Base-by-base conservation (phyloP, 64 coral and sea anemone genomes). In the Stylophora pistillata region DNA sequence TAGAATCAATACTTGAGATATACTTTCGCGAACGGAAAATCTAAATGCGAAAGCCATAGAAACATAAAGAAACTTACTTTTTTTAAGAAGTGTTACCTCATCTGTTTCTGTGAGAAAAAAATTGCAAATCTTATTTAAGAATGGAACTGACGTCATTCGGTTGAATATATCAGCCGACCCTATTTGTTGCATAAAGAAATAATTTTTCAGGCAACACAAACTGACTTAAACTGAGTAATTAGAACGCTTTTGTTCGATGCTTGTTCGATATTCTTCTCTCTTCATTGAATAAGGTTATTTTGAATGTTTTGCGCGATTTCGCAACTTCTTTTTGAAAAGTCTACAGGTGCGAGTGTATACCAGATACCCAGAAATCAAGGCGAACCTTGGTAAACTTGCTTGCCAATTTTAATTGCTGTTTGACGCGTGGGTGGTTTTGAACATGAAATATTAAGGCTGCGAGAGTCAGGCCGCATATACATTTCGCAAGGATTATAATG, bases 361-460 rank as follows among this genome's bases (percentile, higher is more conserved):
- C 26, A 37, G 23, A 26, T 69, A 69, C 62, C 80, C 80, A 84
- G 34, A 15, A 20, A 53, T 37, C 80, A 1, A 13, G 3, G 77
- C 56, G 80, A 68, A 70, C 11, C 30, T 34, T 16, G 13, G 13
- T 56, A 2, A 79, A 60, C 77, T 79, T 26, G 25, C 77, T 52
- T 68, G 21, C 7, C 37, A 52, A 82, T 65, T 69, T 69, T 69
- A 84, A 84, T 65, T 70, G 80, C 25, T 27, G 25, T 84, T 84
- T 69, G 80, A 16, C 15, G 80, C 80, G 80, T 84, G 80, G 80
- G 80, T 41, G 80, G 30, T 9, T 10, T 47, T 68, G 25, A 20
- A 64, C 58, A 70, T 84, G 12, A 84, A 84, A 84, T 69, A 84
- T 84, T 84, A 84, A 84, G 80, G 62, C 80, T 21, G 17, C 27